Evolutionary conservation across 2,113 vertebrate genomes (phyloP).

Genomic region (Osmerus mordax): DNA sequence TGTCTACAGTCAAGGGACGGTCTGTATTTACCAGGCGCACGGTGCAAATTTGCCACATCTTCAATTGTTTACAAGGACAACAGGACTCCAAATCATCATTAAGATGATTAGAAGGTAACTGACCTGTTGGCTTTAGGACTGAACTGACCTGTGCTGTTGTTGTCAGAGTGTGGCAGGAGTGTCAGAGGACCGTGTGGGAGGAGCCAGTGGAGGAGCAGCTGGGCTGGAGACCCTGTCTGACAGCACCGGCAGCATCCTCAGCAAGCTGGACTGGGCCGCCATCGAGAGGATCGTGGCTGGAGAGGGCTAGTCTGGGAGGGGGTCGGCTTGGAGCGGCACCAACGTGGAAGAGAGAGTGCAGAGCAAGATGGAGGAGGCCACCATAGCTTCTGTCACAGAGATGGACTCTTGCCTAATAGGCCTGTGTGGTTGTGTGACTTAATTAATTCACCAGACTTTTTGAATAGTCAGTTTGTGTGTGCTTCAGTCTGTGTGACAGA

Average conservation of each 20-base stretch:
- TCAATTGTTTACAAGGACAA: too few relatives aligned
- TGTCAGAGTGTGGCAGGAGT: constrained; percentile 53
- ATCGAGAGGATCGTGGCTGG: constrained; percentile 81
- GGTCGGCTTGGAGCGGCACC: too few relatives aligned
- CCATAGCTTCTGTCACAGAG: too few relatives aligned
- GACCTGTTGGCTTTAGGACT: too few relatives aligned
- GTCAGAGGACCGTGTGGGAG: constrained; percentile 47
- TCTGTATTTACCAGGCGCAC: too few relatives aligned
- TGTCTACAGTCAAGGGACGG: too few relatives aligned
- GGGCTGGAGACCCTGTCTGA: constrained; percentile 71
- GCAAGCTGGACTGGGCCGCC: constrained; percentile 87
- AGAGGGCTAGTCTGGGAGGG: constrained; percentile 41
- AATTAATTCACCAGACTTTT: background rate
- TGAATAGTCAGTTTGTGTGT: background rate
- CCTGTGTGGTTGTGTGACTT: background rate
- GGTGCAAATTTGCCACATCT: too few relatives aligned
- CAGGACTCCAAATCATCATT: too few relatives aligned
- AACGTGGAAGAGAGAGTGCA: too few relatives aligned
- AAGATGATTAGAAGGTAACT: too few relatives aligned
- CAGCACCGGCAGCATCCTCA: constrained; percentile 80
- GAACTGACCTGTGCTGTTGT: constrained; percentile 1
- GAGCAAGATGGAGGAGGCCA: too few relatives aligned
- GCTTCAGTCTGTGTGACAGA: background rate
- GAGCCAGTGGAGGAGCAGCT: constrained; percentile 5
- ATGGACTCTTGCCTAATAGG: background rate